phyloP scores from a whole-genome alignment of 2,113 vertebrate genomes.

The Zosterops lateralis region DNA sequence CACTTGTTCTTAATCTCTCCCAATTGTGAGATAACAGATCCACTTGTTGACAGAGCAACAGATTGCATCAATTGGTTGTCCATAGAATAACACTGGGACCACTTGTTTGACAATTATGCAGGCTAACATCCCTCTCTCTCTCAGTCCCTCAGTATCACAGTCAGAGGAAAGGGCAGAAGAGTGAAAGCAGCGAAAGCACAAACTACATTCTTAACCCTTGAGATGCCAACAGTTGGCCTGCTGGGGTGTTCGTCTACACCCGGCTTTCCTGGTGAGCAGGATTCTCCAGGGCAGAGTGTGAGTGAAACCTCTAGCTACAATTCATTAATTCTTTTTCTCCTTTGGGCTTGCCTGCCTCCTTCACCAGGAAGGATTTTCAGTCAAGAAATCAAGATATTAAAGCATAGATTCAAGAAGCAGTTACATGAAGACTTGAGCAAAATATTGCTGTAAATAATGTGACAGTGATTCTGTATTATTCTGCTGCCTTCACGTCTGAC shows the following conservation, averaged over 20 bases:
- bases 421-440: background rate
- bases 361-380: background rate
- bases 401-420: background rate
- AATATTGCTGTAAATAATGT: background rate
- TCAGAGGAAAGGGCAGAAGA: background rate
- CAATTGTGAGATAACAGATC: background rate
- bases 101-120: background rate
- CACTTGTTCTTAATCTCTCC: constrained; percentile 31
- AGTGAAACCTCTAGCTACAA: background rate
- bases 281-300: background rate
- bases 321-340: background rate
- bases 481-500: background rate
- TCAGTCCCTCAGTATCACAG: background rate
- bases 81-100: background rate
- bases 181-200: background rate
- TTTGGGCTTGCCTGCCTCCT: background rate
- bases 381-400: background rate
- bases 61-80: background rate
- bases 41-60: background rate
- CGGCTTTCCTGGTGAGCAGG: background rate
- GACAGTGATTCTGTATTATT: background rate
- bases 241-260: background rate
- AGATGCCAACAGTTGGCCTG: background rate
- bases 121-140: background rate
- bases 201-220: background rate